Base-by-base conservation (phyloP, 1,140 invertebrate species). In the Trichoplusia ni region DNA sequence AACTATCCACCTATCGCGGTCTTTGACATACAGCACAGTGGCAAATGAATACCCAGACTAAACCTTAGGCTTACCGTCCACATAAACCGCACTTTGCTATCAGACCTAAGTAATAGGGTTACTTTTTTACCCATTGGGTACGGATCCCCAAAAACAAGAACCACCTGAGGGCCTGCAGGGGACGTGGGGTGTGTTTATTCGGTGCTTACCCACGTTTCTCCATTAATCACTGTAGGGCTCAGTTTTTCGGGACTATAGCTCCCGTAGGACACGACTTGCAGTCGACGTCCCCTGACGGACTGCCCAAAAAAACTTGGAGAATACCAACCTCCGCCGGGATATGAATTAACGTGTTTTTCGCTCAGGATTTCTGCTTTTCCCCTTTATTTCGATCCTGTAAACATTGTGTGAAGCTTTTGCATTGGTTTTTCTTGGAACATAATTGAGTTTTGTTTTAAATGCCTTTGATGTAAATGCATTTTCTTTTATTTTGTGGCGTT, bases 141-240 rank as follows among this genome's bases (percentile, higher is more conserved):
- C 33, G 33, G 64, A 75, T 71, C 72, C 75, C 69, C 76, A 81
- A 82, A 75, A 75, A 54, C 62, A 27, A 54, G 49, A 62, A 65
- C 60, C 77, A 84, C 81, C 83, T 84, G 76, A 81, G 79, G 61
- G 71, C 65, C 72, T 79, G 79, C 63, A 44, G 56, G 37, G 68
- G 67, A 78, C 81, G 70, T 74, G 70, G 72, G 81, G 73, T 79
- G 67, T 80, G 77, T 83, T 84, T 83, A 82, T 81, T 81, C 72
- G 72, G 44, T 68, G 67, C 73, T 76, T 78, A 75, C 71, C 67
- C 72, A 71, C 64, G 64, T 64, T 69, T 75, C 70, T 74, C 77
- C 82, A 89, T 89, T 84, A 86, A 88, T 88, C 85, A 86, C 83
- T 21, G 62, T 51, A 56, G 71, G 63, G 70, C 71, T 77, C 73